These are phyloP conservation scores for Apodemia duryi DNA, from an alignment of 2,888 invertebrate species.

Conservation along the genomic window DNA sequence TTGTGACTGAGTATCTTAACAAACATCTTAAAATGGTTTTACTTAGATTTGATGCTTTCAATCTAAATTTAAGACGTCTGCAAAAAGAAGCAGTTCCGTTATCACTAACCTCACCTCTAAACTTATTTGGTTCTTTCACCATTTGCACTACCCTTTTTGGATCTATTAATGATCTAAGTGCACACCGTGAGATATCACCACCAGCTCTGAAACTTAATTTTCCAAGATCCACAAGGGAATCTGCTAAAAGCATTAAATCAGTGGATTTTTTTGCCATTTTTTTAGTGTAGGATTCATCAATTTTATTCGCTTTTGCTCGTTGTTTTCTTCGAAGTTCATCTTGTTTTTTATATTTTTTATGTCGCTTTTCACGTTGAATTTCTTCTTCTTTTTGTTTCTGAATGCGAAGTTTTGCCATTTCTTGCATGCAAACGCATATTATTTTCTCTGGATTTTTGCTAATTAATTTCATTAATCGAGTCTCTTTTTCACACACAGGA, in stretches of 20 bases:
- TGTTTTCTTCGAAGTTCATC: constrained; percentile 26
- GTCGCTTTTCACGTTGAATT: neutral
- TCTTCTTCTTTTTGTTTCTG: constrained; percentile 23
- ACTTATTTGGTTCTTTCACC: neutral
- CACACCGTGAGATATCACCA: constrained; percentile 26
- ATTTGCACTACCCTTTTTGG: constrained; percentile 32
- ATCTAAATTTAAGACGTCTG: neutral
- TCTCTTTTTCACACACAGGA: constrained; percentile 32
- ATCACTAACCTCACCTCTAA: neutral
- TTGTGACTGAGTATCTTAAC: neutral
- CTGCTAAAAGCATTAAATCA: constrained; percentile 33
- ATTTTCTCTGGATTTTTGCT: constrained; percentile 14
- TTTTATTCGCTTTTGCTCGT: constrained; percentile 27
- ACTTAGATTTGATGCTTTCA: neutral
- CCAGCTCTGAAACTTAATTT: constrained; percentile 30
- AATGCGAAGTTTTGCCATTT: constrained; percentile 18
- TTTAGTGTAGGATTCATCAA: constrained; percentile 29
- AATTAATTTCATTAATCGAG: constrained; percentile 25
- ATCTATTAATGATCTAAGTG: constrained; percentile 31
- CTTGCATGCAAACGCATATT: constrained; percentile 4
- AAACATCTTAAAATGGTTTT: neutral
- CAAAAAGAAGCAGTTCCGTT: constrained; percentile 31
- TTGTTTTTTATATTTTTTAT: constrained; percentile 19
- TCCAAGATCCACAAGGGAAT: constrained; percentile 35
- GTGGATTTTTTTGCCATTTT: constrained; percentile 25